phyloP scores from a whole-genome alignment of 2,797 vertebrate genomes.

The Gobio occitaniae region DNA sequence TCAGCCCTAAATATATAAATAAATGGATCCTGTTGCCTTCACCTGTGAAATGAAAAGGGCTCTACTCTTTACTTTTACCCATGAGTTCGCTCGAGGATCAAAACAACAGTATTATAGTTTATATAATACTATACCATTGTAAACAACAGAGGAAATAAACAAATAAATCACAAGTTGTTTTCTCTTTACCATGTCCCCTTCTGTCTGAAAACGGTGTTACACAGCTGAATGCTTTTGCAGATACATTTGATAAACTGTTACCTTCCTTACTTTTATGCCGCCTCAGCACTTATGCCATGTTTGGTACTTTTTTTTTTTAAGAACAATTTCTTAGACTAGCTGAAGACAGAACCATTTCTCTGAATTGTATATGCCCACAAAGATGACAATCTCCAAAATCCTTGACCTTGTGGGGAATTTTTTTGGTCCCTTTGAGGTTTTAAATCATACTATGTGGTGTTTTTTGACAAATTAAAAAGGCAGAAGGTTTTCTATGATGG shows the following conservation, averaged over 20 bases:
- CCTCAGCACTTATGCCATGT: slow-evolving; percentile 1
- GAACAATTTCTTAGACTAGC: neutral
- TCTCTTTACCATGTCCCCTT: slow-evolving; percentile 10
- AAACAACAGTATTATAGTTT: slow-evolving; percentile 22
- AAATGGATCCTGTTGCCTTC: slow-evolving; percentile 20
- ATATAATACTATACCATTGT: slow-evolving; percentile 12
- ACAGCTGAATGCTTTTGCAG: slow-evolving; percentile 24
- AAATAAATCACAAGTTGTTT: slow-evolving; percentile 29
- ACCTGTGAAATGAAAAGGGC: slow-evolving; percentile 15
- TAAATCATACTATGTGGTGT: too few relatives aligned
- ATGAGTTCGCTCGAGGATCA: slow-evolving; percentile 29
- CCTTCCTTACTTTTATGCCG: slow-evolving; percentile 7
- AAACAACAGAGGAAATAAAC: slow-evolving; percentile 32
- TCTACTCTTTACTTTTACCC: slow-evolving; percentile 7
- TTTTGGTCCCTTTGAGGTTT: too few relatives aligned
- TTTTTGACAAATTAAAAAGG: too few relatives aligned
- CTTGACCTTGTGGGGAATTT: too few relatives aligned
- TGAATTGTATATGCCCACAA: neutral
- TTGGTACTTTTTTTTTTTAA: slow-evolving; percentile 2
- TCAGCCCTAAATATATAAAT: neutral
- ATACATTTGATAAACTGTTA: slow-evolving; percentile 23
- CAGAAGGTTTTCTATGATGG: too few relatives aligned
- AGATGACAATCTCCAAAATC: too few relatives aligned
- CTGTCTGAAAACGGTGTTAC: neutral
- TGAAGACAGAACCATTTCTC: slow-evolving; percentile 25